Evolutionary conservation across 2,888 invertebrate species (phyloP).

Genomic region (Nephrocerus scutellatus): DNA sequence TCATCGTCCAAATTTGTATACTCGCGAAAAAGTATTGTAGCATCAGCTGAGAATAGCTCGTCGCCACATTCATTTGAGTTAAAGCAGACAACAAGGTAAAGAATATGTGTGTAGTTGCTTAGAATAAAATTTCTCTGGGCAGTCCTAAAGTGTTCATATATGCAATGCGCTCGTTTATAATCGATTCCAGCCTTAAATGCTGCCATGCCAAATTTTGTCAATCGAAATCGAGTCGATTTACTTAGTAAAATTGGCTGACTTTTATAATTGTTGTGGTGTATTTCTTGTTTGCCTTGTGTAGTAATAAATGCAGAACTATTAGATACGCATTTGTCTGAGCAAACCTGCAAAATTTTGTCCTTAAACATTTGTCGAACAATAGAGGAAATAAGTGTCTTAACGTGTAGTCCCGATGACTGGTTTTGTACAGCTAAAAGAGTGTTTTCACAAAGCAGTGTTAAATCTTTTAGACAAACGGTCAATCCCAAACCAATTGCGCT

Average conservation of each 20-base stretch:
- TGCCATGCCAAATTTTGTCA: slow-evolving; percentile 68
- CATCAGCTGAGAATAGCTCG: slow-evolving; percentile 61
- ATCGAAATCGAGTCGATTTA: slow-evolving; percentile 50
- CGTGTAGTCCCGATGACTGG: slow-evolving; percentile 35
- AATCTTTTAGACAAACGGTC: slow-evolving; percentile 51
- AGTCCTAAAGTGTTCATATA: slow-evolving; percentile 66
- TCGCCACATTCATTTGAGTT: slow-evolving; percentile 45
- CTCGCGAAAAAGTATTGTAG: slow-evolving; percentile 47
- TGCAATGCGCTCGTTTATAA: slow-evolving; percentile 58
- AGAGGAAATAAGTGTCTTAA: slow-evolving; percentile 33
- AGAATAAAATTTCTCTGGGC: slow-evolving; percentile 74
- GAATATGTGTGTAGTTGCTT: slow-evolving; percentile 72
- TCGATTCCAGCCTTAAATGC: slow-evolving; percentile 84
- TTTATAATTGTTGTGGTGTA: slow-evolving; percentile 16
- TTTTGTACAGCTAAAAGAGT: slow-evolving; percentile 64
- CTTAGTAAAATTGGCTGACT: slow-evolving; percentile 36
- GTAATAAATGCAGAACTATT: slow-evolving; percentile 35
- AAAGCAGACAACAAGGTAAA: slow-evolving; percentile 63
- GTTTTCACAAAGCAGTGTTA: slow-evolving; percentile 52
- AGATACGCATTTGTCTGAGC: slow-evolving; percentile 14
- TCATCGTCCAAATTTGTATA: slow-evolving; percentile 57
- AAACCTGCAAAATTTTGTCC: slow-evolving; percentile 38
- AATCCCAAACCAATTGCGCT: slow-evolving; percentile 62
- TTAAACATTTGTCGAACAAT: slow-evolving; percentile 44
- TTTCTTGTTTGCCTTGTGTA: slow-evolving; percentile 35